Conservation (phyloP, 2,113 vertebrate species). For the Rostratula benghalensis region DNA sequence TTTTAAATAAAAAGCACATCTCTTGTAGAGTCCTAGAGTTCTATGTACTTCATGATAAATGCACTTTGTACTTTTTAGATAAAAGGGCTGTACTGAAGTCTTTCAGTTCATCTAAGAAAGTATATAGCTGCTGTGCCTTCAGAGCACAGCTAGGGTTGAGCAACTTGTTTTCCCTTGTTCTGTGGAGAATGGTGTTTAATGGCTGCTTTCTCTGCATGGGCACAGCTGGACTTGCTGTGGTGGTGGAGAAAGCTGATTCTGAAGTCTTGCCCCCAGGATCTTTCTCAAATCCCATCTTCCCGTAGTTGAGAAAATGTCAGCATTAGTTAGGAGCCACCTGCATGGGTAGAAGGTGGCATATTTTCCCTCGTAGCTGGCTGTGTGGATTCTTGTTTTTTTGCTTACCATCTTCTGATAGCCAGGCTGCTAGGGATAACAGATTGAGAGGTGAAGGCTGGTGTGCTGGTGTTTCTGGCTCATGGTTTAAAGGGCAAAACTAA, state of each 20-base stretch:
- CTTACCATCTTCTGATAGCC: neutral
- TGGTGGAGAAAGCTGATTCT: neutral
- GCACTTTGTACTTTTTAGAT: neutral
- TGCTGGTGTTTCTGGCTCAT: neutral
- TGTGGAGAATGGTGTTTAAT: neutral
- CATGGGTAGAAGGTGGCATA: neutral
- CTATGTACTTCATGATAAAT: neutral
- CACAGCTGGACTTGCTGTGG: rapidly evolving
- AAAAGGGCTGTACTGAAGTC: neutral
- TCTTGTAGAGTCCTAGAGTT: neutral
- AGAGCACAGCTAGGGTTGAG: neutral
- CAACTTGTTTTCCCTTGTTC: neutral
- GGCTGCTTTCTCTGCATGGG: neutral
- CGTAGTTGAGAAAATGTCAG: rapidly evolving
- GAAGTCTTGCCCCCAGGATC: rapidly evolving
- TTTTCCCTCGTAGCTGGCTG: neutral
- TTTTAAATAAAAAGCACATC: neutral
- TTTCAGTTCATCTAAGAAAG: neutral
- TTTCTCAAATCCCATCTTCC: neutral
- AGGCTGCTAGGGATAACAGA: neutral
- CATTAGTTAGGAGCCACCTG: neutral
- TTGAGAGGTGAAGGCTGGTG: neutral
- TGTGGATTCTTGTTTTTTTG: neutral
- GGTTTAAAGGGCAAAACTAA: neutral
- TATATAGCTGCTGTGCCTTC: neutral